Base-by-base conservation (phyloP, 2,113 vertebrate genomes). In the Speoplatyrhinus poulsoni region DNA sequence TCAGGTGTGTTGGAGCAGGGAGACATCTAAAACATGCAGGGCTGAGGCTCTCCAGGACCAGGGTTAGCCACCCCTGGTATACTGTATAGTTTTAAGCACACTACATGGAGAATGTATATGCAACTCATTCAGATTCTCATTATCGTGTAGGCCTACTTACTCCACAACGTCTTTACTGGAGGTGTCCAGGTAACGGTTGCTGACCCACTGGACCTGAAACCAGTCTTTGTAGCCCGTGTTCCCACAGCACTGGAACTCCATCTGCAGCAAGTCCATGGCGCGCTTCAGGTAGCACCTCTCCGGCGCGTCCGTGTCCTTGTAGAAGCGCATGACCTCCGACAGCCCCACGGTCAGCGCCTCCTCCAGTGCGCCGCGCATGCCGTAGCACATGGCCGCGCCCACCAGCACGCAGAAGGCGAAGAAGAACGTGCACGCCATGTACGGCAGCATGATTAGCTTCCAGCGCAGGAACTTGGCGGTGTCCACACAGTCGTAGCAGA, bases 201-300 rank as follows among this genome's bases (percentile, higher is more conserved):
- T 94, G 71, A 95, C 87, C 95, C 95, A 96, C 85, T 96, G 95
- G 76, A 96, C 91, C 79, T 94, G 93, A 88, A 95, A 96, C 95
- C 95, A 96, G 87, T 96, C 95, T 67, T 88, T 93, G 66, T 93
- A 95, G 59, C 93, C 94, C 6, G 85, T 92, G 87, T 95, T 95
- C 62, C 95, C 95, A 66, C 95, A 96, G 86, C 95, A 96, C 0
- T 80, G 92, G 80, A 96, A 95, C 79, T 92, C 82, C 9, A 96
- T 93, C 89, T 95, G 95, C 81, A 96, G 85, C 74, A 92, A 65
- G 81, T 96, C 95, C 84, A 96, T 87, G 0, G 90, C 94, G 71
- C 85, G 90, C 90, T 96, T 96, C 74, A 96, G 87, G 83, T 94
- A 96, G 64, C 95, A 96, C n/a, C 93, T 76, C 54, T 95, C 95